Percentiles rank a stretch among this genome's conserved stretches.
Conservation (phyloP, 2,888 invertebrate genomes). For the Capitulum mitella region DNA sequence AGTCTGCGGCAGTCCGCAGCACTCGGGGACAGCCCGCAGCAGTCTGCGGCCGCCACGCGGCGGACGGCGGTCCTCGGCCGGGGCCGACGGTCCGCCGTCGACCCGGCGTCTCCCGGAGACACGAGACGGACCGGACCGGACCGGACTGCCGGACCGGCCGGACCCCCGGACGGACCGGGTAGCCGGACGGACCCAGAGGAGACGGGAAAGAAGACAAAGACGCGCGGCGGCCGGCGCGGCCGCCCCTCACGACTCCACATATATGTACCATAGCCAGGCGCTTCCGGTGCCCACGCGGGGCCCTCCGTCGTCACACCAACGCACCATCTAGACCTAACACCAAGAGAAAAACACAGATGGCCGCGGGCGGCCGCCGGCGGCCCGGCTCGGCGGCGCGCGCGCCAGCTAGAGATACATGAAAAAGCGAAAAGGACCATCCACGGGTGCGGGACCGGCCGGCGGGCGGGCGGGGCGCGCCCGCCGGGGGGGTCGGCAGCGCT, state of each 20-base stretch:
- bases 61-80: background rate
- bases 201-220: too few species aligned
- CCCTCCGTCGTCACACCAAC: background rate
- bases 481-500: too few species aligned
- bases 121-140: background rate
- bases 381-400: background rate
- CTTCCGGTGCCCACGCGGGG: background rate
- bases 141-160: too few species aligned
- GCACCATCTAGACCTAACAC: slow-evolving; percentile 8
- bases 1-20: too few species aligned
- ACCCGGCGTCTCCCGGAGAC: background rate
- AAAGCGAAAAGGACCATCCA: background rate
- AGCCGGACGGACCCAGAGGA: too few species aligned
- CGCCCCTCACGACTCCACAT: background rate
- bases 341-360: background rate
- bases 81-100: background rate
- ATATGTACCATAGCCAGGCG: slow-evolving; percentile 20
- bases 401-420: background rate
- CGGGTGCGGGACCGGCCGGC: background rate
- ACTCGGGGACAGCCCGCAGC: too few species aligned
- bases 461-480: background rate
- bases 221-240: background rate
- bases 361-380: background rate
- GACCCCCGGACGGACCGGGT: too few species aligned
- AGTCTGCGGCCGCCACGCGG: background rate